Evolutionary conservation across 2,113 vertebrate species (phyloP).

Genomic region (Charina bottae): DNA sequence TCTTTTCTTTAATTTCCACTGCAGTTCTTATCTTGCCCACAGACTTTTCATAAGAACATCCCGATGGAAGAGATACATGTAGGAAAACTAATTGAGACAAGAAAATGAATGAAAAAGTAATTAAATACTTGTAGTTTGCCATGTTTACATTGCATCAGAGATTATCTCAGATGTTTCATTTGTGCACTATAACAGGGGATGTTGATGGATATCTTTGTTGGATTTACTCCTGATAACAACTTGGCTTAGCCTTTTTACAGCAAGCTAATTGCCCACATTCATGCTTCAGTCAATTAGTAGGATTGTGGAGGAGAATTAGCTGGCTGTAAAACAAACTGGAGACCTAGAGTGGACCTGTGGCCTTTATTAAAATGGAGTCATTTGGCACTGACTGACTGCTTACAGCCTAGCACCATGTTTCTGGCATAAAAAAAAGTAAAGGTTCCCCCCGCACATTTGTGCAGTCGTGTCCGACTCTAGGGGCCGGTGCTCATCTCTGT

Average conservation of each 20-base stretch:
- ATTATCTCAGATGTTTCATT: rapidly evolving
- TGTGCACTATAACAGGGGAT: slow-evolving; percentile 8
- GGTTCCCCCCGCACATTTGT: too few species aligned
- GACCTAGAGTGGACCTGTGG: neutral
- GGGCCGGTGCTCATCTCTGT: too few species aligned
- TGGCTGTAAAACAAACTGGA: neutral
- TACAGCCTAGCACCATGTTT: neutral
- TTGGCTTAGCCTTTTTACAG: neutral
- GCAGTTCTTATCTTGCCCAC: neutral
- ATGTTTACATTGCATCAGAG: neutral
- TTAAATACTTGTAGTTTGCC: neutral
- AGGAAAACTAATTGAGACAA: slow-evolving; percentile 30
- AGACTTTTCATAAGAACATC: slow-evolving; percentile 12
- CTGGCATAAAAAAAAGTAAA: too few species aligned
- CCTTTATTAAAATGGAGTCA: neutral
- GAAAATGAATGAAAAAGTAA: slow-evolving; percentile 37
- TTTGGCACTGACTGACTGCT: neutral
- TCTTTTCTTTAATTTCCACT: neutral
- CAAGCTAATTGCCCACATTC: neutral
- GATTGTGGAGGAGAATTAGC: neutral
- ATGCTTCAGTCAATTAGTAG: neutral
- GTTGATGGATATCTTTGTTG: neutral
- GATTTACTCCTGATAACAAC: neutral
- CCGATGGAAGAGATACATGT: slow-evolving; percentile 26
- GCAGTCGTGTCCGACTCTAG: too few species aligned